Conservation (phyloP, 1,140 invertebrate species). For the Campoletis sonorensis region DNA sequence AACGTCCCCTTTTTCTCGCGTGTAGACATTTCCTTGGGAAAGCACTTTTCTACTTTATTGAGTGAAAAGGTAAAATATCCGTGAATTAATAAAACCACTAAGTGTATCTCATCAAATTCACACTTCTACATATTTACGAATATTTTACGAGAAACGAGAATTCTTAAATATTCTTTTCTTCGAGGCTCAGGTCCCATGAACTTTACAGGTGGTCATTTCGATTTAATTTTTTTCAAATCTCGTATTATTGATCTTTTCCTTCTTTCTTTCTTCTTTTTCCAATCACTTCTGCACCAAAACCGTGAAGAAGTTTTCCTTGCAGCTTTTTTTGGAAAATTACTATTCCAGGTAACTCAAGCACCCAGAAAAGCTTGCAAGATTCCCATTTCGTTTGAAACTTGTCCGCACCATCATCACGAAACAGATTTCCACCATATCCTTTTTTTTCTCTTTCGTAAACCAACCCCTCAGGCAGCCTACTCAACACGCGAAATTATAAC, state of each 20-base stretch:
- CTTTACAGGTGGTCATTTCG: background rate
- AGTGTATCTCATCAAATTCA: background rate
- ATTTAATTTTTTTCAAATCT: background rate
- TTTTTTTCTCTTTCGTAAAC: too few relatives aligned
- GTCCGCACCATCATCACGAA: too few relatives aligned
- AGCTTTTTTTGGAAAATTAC: background rate
- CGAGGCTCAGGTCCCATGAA: background rate
- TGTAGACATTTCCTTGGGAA: too few relatives aligned
- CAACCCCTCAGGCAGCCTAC: too few relatives aligned
- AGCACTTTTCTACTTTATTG: background rate
- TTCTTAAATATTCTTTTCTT: background rate
- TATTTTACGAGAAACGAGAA: background rate
- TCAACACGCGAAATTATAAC: background rate
- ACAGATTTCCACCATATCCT: too few relatives aligned
- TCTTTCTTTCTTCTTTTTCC: constrained; percentile 41
- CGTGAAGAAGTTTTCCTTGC: constrained; percentile 15
- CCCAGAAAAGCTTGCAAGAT: too few relatives aligned
- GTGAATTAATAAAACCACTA: background rate
- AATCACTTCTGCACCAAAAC: too few relatives aligned
- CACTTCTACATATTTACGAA: background rate
- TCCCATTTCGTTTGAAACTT: too few relatives aligned
- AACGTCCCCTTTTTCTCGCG: background rate
- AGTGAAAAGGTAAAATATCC: constrained; percentile 7
- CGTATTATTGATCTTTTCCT: constrained; percentile 48
- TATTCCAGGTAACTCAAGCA: background rate